Percentiles rank a stretch among this genome's conserved stretches.
These are phyloP conservation scores for Battus philenor DNA, from an alignment of 1,140 invertebrate genomes.

Conservation along the genomic window DNA sequence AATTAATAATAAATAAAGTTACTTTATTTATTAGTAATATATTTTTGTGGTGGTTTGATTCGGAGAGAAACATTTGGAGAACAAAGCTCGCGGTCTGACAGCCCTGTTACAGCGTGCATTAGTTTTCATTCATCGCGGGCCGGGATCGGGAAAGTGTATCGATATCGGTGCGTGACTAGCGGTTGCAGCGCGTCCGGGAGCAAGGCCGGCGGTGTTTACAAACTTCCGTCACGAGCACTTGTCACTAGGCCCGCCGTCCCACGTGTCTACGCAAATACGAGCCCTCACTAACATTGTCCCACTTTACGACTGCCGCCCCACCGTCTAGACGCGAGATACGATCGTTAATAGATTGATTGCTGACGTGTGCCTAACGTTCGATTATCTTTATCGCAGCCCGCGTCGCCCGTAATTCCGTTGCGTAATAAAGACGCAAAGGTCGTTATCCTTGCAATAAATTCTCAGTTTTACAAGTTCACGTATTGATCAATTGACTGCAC, in stretches of 20 bases:
- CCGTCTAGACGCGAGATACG: conserved; percentile 62
- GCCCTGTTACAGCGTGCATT: conserved; percentile 24
- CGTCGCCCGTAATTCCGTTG: not conserved
- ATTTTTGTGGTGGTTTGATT: too few relatives aligned
- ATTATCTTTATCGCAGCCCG: conserved; percentile 5
- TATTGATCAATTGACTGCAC: conserved; percentile 6
- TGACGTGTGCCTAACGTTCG: conserved; percentile 21
- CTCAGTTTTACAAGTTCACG: not conserved
- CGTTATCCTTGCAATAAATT: conserved; percentile 9
- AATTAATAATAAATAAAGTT: too few relatives aligned
- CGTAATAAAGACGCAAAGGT: conserved; percentile 5
- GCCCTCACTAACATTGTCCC: conserved; percentile 71
- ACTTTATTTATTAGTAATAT: too few relatives aligned
- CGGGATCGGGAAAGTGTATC: conserved; percentile 39
- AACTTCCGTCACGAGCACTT: conserved; percentile 68
- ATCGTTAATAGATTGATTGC: conserved; percentile 50
- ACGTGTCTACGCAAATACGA: conserved; percentile 69
- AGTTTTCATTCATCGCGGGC: conserved; percentile 42
- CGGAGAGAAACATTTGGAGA: too few relatives aligned
- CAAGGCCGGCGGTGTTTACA: conserved; percentile 70
- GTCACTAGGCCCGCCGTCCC: conserved; percentile 52
- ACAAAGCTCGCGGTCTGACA: conserved; percentile 2
- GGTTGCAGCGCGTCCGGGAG: conserved; percentile 42
- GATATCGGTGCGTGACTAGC: conserved; percentile 53
- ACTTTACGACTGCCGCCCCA: conserved; percentile 44